Evolutionary conservation across 2,888 invertebrate species (phyloP).

Genomic region (Heliconius aoede): DNA sequence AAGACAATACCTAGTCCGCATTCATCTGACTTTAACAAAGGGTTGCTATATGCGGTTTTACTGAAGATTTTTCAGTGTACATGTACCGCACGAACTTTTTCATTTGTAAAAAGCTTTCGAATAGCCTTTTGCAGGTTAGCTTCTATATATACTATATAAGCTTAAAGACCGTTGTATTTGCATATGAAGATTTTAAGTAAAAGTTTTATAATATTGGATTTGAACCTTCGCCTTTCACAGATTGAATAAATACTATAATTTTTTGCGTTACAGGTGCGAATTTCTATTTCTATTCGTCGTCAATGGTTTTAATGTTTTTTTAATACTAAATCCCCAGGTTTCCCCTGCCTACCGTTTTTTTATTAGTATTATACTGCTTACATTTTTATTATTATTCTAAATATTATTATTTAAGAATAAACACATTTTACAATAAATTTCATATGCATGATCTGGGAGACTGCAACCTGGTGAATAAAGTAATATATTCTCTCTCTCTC

Average conservation of each 20-base stretch:
- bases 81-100: constrained; percentile 17
- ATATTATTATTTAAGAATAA: too few species aligned
- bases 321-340: too few species aligned
- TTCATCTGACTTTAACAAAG: constrained; percentile 24
- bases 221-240: neutral
- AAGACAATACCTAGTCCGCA: constrained; percentile 23
- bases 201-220: neutral
- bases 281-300: too few species aligned
- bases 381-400: too few species aligned
- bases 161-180: neutral
- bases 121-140: constrained; percentile 23
- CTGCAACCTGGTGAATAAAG: too few species aligned
- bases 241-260: neutral
- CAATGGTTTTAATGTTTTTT: too few species aligned
- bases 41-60: constrained; percentile 13
- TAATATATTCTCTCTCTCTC: too few species aligned
- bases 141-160: neutral
- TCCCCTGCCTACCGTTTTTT: too few species aligned
- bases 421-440: too few species aligned
- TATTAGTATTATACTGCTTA: too few species aligned
- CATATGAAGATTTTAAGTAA: neutral
- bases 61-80: constrained; percentile 18
- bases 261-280: too few species aligned
- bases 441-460: too few species aligned
- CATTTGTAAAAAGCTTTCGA: constrained; percentile 25